Evolutionary conservation across 2,113 vertebrate genomes (phyloP).

Genomic region (Aldabrachelys gigantea): DNA sequence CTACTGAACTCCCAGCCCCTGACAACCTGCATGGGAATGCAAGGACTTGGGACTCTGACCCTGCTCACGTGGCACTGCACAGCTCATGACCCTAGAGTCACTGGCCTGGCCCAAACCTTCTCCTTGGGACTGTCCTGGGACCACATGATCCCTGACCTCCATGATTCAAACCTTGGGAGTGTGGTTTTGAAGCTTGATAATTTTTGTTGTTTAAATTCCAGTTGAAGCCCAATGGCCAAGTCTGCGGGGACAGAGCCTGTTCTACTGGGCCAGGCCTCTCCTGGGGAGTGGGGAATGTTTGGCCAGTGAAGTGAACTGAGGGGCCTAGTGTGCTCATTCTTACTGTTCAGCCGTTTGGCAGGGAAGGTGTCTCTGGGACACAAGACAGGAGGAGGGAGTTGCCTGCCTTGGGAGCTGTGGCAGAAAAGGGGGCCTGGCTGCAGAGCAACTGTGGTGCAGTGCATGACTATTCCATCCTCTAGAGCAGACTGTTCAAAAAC

Average conservation of each 20-base stretch:
- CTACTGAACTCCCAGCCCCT: not conserved
- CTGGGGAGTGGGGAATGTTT: not conserved
- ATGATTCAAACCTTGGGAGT: not conserved
- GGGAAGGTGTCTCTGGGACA: not conserved
- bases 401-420: too few species aligned
- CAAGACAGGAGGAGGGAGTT: not conserved
- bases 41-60: not conserved
- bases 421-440: not conserved
- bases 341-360: not conserved
- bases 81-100: not conserved
- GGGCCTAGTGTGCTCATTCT: not conserved
- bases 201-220: not conserved
- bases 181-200: not conserved
- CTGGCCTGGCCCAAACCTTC: not conserved
- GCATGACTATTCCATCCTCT: not conserved
- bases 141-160: not conserved
- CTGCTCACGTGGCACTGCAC: not conserved
- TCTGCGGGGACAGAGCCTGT: not conserved
- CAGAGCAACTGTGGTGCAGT: not conserved
- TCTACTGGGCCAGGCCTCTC: not conserved
- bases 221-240: not conserved
- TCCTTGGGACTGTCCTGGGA: not conserved
- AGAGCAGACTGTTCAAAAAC: not conserved
- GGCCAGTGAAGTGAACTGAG: not conserved
- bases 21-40: not conserved